These are phyloP conservation scores for Parus major DNA, from an alignment of 2,113 vertebrate genomes.

Conservation along the genomic window DNA sequence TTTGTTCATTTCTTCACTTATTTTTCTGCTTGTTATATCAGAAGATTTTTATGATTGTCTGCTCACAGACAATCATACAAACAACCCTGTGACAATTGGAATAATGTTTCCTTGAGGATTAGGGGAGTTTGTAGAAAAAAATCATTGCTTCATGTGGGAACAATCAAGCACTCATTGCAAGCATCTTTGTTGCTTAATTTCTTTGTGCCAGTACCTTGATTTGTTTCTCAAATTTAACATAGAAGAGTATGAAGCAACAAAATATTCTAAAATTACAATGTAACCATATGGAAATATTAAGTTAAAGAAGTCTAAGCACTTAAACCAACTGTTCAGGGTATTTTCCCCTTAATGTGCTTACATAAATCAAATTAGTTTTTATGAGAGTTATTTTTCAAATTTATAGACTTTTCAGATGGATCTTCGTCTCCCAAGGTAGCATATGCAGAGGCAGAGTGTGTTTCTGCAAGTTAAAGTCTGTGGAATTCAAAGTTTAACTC, in stretches of 20 bases:
- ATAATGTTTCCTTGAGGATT: slow-evolving; percentile 23
- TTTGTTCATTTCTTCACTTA: not conserved
- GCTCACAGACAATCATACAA: not conserved
- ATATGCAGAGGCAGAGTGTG: not conserved
- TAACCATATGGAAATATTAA: slow-evolving; percentile 60
- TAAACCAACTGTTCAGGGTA: slow-evolving; percentile 57
- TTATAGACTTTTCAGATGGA: slow-evolving; percentile 45
- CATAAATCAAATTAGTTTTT: slow-evolving; percentile 59
- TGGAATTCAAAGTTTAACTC: not conserved
- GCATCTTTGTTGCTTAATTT: slow-evolving; percentile 40
- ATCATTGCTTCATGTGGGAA: slow-evolving; percentile 11
- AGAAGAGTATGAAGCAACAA: slow-evolving; percentile 7
- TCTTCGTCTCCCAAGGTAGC: slow-evolving; percentile 36
- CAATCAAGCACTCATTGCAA: slow-evolving; percentile 34
- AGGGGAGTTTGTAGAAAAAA: slow-evolving; percentile 7
- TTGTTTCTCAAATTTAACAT: slow-evolving; percentile 55
- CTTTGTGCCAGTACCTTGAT: slow-evolving; percentile 39
- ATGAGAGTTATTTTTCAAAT: slow-evolving; percentile 59
- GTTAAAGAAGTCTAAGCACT: slow-evolving; percentile 39
- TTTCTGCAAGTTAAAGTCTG: not conserved
- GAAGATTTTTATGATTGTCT: not conserved
- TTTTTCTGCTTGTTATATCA: slow-evolving; percentile 4
- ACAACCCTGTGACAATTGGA: slow-evolving; percentile 23
- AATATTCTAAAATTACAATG: slow-evolving; percentile 49
- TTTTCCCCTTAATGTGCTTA: slow-evolving; percentile 49